Conservation (phyloP, 2,113 vertebrate species). For the Phoxinus phoxinus region DNA sequence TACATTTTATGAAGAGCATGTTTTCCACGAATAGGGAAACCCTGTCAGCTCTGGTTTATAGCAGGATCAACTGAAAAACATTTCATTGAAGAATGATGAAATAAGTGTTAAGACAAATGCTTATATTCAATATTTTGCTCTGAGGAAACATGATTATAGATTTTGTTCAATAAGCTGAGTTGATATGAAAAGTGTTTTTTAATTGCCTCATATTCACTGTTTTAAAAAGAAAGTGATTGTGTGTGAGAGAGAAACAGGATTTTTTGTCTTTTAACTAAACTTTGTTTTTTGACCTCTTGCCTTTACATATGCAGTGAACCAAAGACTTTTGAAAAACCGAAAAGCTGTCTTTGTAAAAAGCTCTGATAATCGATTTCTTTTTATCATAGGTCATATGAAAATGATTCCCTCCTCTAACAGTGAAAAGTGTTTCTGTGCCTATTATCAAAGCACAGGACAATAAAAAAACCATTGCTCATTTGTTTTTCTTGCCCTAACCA, state of each 20-base stretch:
- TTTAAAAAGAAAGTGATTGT: background rate
- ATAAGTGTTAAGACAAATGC: background rate
- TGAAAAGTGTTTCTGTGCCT: background rate
- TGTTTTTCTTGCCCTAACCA: background rate
- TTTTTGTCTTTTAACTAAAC: conserved; percentile 6
- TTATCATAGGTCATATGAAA: conserved; percentile 4
- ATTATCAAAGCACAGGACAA: background rate
- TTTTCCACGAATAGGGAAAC: background rate
- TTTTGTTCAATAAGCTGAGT: background rate
- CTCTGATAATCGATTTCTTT: background rate
- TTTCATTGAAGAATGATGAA: background rate
- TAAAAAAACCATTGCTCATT: background rate
- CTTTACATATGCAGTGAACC: background rate
- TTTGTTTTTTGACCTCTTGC: conserved; percentile 12
- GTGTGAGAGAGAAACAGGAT: background rate
- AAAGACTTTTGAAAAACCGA: background rate
- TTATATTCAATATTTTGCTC: background rate
- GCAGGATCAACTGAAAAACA: background rate
- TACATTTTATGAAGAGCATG: background rate
- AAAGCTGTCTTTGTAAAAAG: background rate
- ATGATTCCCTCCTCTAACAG: background rate
- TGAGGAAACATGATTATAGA: background rate
- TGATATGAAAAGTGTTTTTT: background rate
- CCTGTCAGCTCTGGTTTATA: conserved; percentile 8
- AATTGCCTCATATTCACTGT: background rate